Conservation (phyloP, 2,797 vertebrate genomes). For the Crenichthys baileyi region DNA sequence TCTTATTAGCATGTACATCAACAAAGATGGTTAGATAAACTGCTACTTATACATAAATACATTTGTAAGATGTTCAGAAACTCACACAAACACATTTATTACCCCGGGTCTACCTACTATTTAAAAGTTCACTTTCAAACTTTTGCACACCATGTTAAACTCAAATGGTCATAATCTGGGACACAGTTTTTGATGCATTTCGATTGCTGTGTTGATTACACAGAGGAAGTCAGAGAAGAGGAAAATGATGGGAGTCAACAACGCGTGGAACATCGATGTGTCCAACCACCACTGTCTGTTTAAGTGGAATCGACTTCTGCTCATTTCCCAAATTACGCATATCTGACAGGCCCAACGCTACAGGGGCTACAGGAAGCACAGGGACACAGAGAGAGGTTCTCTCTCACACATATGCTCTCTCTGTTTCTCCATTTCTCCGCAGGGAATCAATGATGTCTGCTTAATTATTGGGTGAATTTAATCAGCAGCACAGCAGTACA, state of each 20-base stretch:
- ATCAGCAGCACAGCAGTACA: conserved; percentile 80
- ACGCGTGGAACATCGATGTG: conserved; percentile 73
- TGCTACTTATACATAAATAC: too few relatives aligned
- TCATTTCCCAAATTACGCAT: conserved; percentile 82
- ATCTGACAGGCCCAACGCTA: conserved; percentile 83
- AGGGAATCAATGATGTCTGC: conserved; percentile 85
- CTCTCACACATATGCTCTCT: conserved; percentile 41
- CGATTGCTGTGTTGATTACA: conserved; percentile 71
- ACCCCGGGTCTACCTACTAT: not conserved
- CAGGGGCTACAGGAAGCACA: conserved; percentile 77
- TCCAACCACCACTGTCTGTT: conserved; percentile 67
- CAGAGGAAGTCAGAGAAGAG: conserved; percentile 62
- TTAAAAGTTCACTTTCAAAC: conserved; percentile 39
- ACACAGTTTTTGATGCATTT: conserved; percentile 55
- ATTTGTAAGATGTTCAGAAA: not conserved
- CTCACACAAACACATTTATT: not conserved
- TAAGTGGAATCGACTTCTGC: conserved; percentile 81
- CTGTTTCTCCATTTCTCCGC: conserved; percentile 70
- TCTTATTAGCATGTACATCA: not conserved
- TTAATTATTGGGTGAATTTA: conserved; percentile 86
- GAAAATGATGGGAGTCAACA: conserved; percentile 69
- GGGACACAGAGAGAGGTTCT: conserved; percentile 42
- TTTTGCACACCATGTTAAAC: conserved; percentile 47
- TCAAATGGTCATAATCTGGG: conserved; percentile 51
- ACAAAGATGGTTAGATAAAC: not conserved